Evolutionary conservation across 1,140 invertebrate species (phyloP), one percentile per base, ranked within the genome.

Genomic region (Tenebrio molitor): DNA sequence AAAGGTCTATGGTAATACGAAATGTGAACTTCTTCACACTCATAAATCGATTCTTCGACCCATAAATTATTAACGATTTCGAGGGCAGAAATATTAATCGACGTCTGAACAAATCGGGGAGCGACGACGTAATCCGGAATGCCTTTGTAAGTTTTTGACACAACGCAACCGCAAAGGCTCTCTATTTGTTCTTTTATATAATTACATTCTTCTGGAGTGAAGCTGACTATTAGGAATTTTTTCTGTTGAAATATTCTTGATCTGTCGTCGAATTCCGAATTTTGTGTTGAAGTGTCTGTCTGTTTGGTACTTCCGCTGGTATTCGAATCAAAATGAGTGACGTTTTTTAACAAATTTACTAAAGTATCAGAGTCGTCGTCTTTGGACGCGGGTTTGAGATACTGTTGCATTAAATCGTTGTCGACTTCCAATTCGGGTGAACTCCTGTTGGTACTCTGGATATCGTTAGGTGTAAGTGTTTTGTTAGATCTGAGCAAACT

Each of bases 1-100:
- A 93, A 78, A 0, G 91, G 90, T 21, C 81, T 81, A 78, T 92
- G 92, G 76, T 89, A 92, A 80, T 91, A 90, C 65, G 85, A 77
- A 15, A 91, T 76, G 0, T 86, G 80, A 16, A 91, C 74, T 10
- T 93, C 69, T 75, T 83, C 78, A 19, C 87, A 84, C 29, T 87
- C 80, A 71, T 91, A 88, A 70, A 89, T 82, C 81, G 91, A 92
- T 69, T 89, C 88, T 71, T 87, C 86, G 42, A 91, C 79, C 78
- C 86, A 91, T 15, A 89, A 78, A 73, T 87, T 81, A 1, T 87
- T 89, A 2, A 91, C 87, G 33, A 89, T 81, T 78, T 89, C 81
- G 3, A 83, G 83, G 0, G 85, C 85, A n/a, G n/a, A n/a, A n/a
- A n/a, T n/a, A n/a, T n/a, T n/a, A n/a, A n/a, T n/a, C 1, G 83